These are phyloP conservation scores for Neopipo cinnamomea DNA, from an alignment of 2,113 vertebrate genomes.

Conservation along the genomic window DNA sequence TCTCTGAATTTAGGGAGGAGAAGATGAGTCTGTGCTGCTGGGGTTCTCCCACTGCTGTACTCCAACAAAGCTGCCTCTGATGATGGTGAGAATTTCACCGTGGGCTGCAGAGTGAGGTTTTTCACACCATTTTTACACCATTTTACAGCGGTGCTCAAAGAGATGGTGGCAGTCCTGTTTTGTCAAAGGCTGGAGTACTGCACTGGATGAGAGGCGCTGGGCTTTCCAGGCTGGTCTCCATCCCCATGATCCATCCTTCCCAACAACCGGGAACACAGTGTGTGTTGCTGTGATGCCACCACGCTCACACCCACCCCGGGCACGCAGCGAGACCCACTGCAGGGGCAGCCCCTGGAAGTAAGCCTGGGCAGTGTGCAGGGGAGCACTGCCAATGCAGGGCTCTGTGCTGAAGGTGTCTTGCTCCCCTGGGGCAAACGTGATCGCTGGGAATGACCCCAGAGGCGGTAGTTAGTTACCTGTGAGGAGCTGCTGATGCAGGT, in stretches of 20 bases:
- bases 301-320: not conserved
- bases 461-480: not conserved
- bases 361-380: not conserved
- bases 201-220: not conserved
- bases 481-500: not conserved
- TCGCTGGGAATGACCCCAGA: not conserved
- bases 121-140: not conserved
- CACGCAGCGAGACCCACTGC: accelerated
- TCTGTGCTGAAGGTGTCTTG: not conserved
- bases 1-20: not conserved
- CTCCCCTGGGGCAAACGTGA: not conserved
- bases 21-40: not conserved
- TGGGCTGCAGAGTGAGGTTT: not conserved
- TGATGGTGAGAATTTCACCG: not conserved
- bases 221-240: not conserved
- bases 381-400: not conserved
- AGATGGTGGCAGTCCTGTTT: not conserved
- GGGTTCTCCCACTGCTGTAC: not conserved
- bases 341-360: not conserved
- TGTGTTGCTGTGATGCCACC: not conserved
- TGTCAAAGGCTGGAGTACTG: not conserved
- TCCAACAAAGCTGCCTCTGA: not conserved
- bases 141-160: accelerated
- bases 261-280: accelerated
- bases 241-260: not conserved